A percentile compares a stretch with the other conserved stretches of the same genome.
These are phyloP conservation scores for Gymnocheta viridis DNA, from an alignment of 2,888 invertebrate genomes.

Conservation along the genomic window DNA sequence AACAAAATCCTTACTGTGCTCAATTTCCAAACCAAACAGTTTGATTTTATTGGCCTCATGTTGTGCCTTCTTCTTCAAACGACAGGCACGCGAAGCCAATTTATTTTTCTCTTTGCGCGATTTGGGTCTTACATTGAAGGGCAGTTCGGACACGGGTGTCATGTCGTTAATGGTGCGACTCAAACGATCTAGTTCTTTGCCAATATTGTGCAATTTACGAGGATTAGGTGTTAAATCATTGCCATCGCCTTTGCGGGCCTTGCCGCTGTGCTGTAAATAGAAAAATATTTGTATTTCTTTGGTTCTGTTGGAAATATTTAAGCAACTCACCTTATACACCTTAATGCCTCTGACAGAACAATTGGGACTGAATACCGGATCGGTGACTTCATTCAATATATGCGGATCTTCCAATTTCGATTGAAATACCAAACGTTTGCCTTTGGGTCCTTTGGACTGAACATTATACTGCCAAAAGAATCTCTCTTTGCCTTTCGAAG, in stretches of 20 bases:
- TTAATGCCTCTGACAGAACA: constrained; percentile 95
- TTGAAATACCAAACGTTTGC: constrained; percentile 92
- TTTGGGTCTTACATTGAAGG: constrained; percentile 93
- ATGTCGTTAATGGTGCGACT: constrained; percentile 96
- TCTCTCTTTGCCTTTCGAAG: constrained; percentile 87
- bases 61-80: constrained; percentile 99
- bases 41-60: constrained; percentile 99
- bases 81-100: constrained; percentile 96
- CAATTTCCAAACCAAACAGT: constrained; percentile 94
- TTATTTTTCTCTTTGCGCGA: constrained; percentile 99
- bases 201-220: constrained; percentile 93
- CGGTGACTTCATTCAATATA: constrained; percentile 93
- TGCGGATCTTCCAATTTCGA: constrained; percentile 95
- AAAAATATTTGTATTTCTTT: background rate
- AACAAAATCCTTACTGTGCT: constrained; percentile 90
- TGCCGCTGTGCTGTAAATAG: constrained; percentile 85
- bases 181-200: constrained; percentile 94
- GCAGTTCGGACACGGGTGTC: constrained; percentile 96
- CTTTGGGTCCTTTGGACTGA: constrained; percentile 98
- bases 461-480: constrained; percentile 99
- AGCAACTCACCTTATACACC: constrained; percentile 83
- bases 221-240: constrained; percentile 98
- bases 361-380: constrained; percentile 97
- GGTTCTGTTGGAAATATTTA: background rate
- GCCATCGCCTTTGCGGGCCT: constrained; percentile 97